Evolutionary conservation across 2,797 vertebrate genomes (phyloP).

Genomic region (Oreortyx pictus): DNA sequence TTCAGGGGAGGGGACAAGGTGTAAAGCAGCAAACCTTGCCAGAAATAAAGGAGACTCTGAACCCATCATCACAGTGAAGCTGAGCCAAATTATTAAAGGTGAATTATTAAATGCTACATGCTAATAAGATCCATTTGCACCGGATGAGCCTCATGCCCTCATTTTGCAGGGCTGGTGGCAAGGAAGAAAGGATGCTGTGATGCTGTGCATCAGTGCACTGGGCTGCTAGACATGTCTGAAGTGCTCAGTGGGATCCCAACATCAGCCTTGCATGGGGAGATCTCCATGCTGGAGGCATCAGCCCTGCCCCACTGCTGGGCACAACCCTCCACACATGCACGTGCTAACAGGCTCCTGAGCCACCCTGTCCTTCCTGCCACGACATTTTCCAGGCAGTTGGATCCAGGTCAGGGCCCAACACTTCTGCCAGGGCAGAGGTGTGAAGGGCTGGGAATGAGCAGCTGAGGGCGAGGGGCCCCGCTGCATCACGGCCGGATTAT

Average conservation of each 20-base stretch:
- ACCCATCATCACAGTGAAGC: not conserved
- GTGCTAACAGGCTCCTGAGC: rapidly evolving
- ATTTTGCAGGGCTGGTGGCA: not conserved
- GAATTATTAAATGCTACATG: not conserved
- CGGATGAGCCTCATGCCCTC: not conserved
- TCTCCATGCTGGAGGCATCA: not conserved
- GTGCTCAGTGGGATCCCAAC: rapidly evolving
- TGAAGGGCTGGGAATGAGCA: slow-evolving; percentile 39
- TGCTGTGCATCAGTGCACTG: not conserved
- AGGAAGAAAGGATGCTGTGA: not conserved
- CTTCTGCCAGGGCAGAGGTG: not conserved
- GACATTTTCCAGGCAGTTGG: not conserved
- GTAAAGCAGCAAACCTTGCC: not conserved
- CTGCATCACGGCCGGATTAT: not conserved
- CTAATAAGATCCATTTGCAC: not conserved
- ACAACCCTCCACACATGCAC: not conserved
- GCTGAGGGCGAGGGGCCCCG: not conserved
- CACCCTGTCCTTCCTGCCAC: not conserved
- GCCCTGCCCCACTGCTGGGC: not conserved
- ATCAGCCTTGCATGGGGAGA: not conserved
- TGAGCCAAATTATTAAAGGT: rapidly evolving
- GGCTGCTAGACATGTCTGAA: not conserved
- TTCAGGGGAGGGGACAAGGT: not conserved
- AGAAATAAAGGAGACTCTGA: not conserved
- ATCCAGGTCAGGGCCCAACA: not conserved